A percentile compares a stretch with the other conserved stretches of the same genome.
Conservation (phyloP, 2,113 vertebrate genomes). For the Gavialis gangeticus region DNA sequence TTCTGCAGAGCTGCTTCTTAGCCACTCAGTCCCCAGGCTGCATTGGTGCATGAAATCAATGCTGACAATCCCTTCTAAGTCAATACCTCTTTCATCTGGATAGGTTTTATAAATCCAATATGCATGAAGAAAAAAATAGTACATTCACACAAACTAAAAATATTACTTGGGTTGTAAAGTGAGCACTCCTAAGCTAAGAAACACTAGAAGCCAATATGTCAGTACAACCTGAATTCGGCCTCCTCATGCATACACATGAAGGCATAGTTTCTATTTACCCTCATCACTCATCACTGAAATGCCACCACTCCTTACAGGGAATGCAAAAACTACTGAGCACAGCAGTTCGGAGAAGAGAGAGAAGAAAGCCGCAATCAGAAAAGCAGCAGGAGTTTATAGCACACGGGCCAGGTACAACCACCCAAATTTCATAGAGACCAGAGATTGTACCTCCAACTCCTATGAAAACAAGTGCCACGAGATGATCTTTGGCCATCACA, state of each 20-base stretch:
- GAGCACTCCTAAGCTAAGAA: constrained; percentile 74
- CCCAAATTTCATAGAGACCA: background rate
- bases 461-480: background rate
- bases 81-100: constrained; percentile 71
- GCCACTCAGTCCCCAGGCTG: too few species aligned
- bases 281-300: constrained; percentile 74
- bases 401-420: background rate
- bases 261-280: constrained; percentile 76
- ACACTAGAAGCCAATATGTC: constrained; percentile 74
- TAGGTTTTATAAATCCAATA: background rate
- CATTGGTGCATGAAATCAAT: background rate
- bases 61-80: constrained; percentile 69
- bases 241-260: constrained; percentile 69
- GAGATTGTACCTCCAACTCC: background rate
- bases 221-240: constrained; percentile 76
- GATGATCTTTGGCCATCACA: background rate
- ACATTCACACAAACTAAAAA: constrained; percentile 58
- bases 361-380: constrained; percentile 28
- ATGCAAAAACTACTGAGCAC: constrained; percentile 62
- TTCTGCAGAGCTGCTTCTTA: too few species aligned
- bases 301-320: constrained; percentile 69
- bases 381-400: constrained; percentile 28
- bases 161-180: constrained; percentile 70
- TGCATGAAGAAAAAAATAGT: constrained; percentile 72
- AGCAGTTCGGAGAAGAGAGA: constrained; percentile 65